A percentile compares a stretch with the other conserved stretches of the same genome.
Conservation (phyloP, 2,888 invertebrate species). For the Oligia fasciuncula region DNA sequence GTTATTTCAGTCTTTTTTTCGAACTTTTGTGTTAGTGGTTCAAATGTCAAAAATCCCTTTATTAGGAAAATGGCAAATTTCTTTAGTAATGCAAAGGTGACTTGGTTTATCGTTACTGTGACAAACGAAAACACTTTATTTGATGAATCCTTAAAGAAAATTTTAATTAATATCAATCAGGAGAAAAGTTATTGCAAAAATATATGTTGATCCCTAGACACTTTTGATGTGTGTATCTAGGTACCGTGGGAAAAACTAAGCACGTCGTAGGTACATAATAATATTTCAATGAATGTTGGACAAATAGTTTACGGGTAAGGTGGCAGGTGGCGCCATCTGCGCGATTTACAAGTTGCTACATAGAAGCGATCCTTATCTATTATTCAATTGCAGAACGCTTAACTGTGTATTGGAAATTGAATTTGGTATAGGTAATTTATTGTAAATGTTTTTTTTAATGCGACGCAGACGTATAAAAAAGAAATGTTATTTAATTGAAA, state of each 20-base stretch:
- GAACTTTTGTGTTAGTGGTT: too few species aligned
- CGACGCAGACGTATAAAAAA: neutral
- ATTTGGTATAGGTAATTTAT: conserved; percentile 6
- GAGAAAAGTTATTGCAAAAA: too few species aligned
- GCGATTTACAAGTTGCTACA: conserved; percentile 33
- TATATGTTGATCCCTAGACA: too few species aligned
- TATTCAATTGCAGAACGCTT: conserved; percentile 37
- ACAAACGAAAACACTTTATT: too few species aligned
- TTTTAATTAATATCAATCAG: too few species aligned
- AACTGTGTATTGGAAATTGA: conserved; percentile 23
- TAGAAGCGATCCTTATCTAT: conserved; percentile 29
- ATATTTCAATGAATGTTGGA: neutral
- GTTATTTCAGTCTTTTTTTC: too few species aligned
- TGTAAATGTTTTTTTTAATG: neutral
- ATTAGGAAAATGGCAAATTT: too few species aligned
- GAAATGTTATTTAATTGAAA: neutral
- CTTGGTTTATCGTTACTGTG: too few species aligned
- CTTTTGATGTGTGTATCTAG: too few species aligned
- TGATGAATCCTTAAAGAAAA: too few species aligned
- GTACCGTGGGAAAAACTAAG: neutral
- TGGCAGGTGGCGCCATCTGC: conserved; percentile 28
- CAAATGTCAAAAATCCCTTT: too few species aligned
- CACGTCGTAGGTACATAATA: neutral
- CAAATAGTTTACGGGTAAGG: conserved; percentile 9
- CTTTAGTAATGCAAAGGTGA: too few species aligned